A percentile compares a stretch with the other conserved stretches of the same genome.
phyloP scores from a whole-genome alignment of 2,888 invertebrate species.

The Tachina lurida region DNA sequence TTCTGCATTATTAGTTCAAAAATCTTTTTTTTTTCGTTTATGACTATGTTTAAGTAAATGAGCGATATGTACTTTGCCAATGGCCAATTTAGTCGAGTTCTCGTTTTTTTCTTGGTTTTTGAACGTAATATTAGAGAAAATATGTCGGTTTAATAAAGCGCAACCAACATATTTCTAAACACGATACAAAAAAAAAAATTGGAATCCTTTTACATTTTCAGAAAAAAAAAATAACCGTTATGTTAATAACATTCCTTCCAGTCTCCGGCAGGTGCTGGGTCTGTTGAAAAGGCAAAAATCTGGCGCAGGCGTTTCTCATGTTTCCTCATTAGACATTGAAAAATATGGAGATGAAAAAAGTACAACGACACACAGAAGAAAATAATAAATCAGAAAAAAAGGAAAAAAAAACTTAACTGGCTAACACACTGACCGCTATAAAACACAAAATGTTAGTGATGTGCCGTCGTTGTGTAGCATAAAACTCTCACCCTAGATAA shows the following conservation, averaged over 20 bases:
- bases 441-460: constrained; percentile 54
- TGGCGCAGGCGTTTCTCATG: constrained; percentile 27
- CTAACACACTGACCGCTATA: constrained; percentile 71
- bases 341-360: constrained; percentile 31
- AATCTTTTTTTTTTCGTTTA: too few species aligned
- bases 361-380: constrained; percentile 5
- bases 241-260: constrained; percentile 57
- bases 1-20: too few species aligned
- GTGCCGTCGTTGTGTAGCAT: constrained; percentile 24
- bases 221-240: background rate
- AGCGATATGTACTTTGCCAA: too few species aligned
- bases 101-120: background rate
- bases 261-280: constrained; percentile 43
- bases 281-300: background rate
- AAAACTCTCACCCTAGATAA: constrained; percentile 5
- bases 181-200: background rate
- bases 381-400: constrained; percentile 38
- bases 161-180: background rate
- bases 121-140: background rate
- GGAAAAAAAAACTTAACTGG: constrained; percentile 54
- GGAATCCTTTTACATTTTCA: background rate
- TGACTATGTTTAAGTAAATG: too few species aligned
- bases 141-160: background rate
- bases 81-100: background rate
- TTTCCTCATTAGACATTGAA: constrained; percentile 52